phyloP scores from a whole-genome alignment of 2,113 vertebrate genomes.

The Sisor rabdophorus region DNA sequence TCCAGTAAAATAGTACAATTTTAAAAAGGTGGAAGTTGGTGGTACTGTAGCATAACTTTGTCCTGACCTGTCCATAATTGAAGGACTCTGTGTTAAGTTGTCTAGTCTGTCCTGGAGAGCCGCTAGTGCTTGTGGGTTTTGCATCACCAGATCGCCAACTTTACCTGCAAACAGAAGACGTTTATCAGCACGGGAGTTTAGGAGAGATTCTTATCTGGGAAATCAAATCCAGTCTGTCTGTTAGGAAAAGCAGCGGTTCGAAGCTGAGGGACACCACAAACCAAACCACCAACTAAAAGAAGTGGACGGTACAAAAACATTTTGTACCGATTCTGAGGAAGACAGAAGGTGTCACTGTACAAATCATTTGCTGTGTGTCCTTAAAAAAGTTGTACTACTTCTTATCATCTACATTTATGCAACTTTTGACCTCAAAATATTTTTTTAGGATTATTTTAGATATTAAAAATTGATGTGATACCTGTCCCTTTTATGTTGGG shows the following conservation, averaged over 20 bases:
- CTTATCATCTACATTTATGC: no score
- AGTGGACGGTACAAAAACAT: background rate
- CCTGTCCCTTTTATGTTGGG: no score
- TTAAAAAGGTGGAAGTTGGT: background rate
- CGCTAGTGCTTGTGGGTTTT: slow-evolving; percentile 52
- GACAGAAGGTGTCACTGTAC: no score
- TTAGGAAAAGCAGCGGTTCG: background rate
- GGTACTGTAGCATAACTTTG: background rate
- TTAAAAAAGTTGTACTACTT: no score
- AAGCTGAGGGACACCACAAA: background rate
- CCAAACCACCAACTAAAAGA: background rate
- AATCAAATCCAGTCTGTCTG: background rate
- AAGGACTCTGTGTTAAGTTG: slow-evolving; percentile 49
- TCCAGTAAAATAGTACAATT: background rate
- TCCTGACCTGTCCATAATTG: slow-evolving; percentile 53
- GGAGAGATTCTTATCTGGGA: background rate
- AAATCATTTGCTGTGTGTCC: no score
- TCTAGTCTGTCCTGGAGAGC: slow-evolving; percentile 55
- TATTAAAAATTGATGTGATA: no score
- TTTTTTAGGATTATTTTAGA: no score
- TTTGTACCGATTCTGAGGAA: no score
- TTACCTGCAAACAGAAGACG: slow-evolving; percentile 43
- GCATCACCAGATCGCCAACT: slow-evolving; percentile 50
- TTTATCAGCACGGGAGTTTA: slow-evolving; percentile 11
- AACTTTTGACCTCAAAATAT: no score